Evolutionary conservation across 2,888 invertebrate species (phyloP).

Genomic region (Homarus gammarus): DNA sequence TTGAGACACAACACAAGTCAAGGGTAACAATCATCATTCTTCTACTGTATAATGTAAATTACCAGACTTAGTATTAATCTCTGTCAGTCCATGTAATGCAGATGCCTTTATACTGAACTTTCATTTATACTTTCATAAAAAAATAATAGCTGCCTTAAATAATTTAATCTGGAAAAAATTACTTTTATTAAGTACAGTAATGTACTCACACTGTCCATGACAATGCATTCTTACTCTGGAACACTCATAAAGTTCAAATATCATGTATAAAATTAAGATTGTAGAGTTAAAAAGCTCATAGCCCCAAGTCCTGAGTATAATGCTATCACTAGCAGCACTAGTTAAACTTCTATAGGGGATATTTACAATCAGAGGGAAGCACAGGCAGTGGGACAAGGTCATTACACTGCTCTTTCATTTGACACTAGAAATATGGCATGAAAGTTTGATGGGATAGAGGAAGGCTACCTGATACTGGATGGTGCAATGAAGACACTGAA

Average conservation of each 20-base stretch:
- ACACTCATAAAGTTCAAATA: background rate
- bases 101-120: background rate
- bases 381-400: constrained; percentile 9
- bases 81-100: background rate
- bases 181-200: background rate
- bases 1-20: background rate
- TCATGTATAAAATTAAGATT: background rate
- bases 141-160: background rate
- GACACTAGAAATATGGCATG: constrained; percentile 12
- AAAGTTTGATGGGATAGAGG: background rate
- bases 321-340: constrained; percentile 26
- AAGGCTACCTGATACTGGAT: constrained; percentile 36
- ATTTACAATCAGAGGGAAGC: constrained; percentile 39
- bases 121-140: background rate
- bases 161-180: background rate
- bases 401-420: constrained; percentile 8
- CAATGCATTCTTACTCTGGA: background rate
- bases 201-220: background rate
- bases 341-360: constrained; percentile 19
- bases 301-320: constrained; percentile 34
- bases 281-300: constrained; percentile 31
- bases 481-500: constrained; percentile 31
- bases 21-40: background rate
- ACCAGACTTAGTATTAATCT: background rate
- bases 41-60: background rate